Percentiles rank a stretch among this genome's conserved stretches.
Evolutionary conservation across 2,797 vertebrate species (phyloP).

Genomic region (Trachops cirrhosus): DNA sequence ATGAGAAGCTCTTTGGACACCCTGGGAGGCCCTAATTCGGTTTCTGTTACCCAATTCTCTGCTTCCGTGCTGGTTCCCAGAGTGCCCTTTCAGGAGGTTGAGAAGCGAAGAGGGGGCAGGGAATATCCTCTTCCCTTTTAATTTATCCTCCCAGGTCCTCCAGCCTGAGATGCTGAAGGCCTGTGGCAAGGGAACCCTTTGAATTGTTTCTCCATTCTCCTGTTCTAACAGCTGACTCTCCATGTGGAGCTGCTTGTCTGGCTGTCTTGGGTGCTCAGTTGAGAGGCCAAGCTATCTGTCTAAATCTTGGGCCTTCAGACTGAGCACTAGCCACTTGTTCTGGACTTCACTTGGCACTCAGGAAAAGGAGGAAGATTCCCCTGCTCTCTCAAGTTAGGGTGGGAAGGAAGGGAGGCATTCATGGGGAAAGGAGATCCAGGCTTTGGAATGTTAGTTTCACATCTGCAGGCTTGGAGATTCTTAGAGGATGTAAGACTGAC

Average conservation of each 20-base stretch:
- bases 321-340: background rate
- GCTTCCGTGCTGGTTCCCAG: background rate
- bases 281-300: background rate
- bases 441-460: background rate
- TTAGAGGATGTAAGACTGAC: background rate
- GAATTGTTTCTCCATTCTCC: background rate
- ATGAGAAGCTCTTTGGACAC: background rate
- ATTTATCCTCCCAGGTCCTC: background rate
- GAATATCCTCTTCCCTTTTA: background rate
- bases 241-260: background rate
- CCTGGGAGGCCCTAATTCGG: background rate
- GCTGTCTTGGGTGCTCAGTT: background rate
- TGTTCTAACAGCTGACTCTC: background rate
- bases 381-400: background rate
- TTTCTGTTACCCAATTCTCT: background rate
- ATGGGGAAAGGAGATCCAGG: background rate
- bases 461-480: background rate
- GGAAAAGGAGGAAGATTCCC: background rate
- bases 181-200: background rate
- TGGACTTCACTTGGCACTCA: background rate
- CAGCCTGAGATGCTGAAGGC: background rate
- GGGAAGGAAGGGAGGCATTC: background rate
- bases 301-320: background rate
- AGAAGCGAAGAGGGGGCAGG: background rate
- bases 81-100: background rate